A percentile compares a stretch with the other conserved stretches of the same genome.
Evolutionary conservation across 2,888 invertebrate genomes (phyloP).

Genomic region (Sericinus montela): DNA sequence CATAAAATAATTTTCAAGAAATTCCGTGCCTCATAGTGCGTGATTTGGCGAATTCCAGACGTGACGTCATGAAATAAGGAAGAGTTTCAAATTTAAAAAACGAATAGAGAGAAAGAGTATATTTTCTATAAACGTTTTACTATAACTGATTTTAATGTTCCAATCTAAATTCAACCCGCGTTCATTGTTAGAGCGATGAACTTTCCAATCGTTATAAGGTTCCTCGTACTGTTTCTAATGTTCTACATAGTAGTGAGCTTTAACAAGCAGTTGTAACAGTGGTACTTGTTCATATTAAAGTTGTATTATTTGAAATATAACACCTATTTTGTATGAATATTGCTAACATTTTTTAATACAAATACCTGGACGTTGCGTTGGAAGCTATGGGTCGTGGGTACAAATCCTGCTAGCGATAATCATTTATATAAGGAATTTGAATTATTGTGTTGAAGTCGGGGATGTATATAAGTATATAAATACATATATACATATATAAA

Average conservation of each 20-base stretch:
- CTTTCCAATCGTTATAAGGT: conserved; percentile 3
- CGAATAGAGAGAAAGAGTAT: background rate
- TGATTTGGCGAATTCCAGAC: background rate
- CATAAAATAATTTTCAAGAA: background rate
- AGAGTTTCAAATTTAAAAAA: background rate
- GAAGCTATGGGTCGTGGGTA: no score
- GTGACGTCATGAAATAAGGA: background rate
- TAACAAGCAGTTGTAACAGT: background rate
- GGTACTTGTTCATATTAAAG: background rate
- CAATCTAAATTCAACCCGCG: conserved; percentile 23
- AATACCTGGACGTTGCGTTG: no score
- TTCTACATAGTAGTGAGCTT: background rate
- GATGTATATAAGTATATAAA: no score
- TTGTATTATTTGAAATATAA: no score
- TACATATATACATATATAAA: no score
- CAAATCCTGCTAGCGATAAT: no score
- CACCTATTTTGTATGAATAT: no score
- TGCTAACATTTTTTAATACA: no score
- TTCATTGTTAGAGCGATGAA: conserved; percentile 21
- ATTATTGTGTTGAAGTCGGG: no score
- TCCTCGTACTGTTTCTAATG: background rate
- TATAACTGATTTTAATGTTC: conserved; percentile 15
- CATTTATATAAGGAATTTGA: no score
- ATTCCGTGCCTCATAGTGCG: background rate
- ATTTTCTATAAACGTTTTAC: conserved; percentile 3